Percentiles rank a stretch among this genome's conserved stretches.
phyloP scores from a whole-genome alignment of 2,113 vertebrate genomes.

The Orthonyx spaldingii region DNA sequence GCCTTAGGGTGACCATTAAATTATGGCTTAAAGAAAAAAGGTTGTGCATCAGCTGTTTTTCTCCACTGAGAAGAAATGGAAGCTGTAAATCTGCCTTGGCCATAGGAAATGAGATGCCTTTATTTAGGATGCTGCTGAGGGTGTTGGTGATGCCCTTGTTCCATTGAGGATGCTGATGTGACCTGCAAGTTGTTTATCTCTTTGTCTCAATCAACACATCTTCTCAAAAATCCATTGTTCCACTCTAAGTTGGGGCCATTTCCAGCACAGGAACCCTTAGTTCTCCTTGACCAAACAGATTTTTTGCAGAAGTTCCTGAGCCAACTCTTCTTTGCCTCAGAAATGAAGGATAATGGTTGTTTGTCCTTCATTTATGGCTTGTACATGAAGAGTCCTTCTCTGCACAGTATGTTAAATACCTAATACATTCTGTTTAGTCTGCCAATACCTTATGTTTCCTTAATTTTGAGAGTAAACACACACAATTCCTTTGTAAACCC shows the following conservation, averaged over 20 bases:
- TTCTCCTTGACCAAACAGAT: background rate
- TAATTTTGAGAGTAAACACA: background rate
- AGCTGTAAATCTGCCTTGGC: conserved; percentile 50
- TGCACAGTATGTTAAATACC: background rate
- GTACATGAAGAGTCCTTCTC: background rate
- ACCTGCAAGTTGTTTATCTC: background rate
- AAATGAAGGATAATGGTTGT: background rate
- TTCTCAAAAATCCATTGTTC: background rate
- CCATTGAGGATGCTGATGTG: background rate
- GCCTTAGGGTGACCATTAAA: conserved; percentile 39
- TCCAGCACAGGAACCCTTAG: background rate
- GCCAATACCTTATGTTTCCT: background rate
- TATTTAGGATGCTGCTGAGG: conserved; percentile 44
- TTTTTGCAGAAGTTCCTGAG: background rate
- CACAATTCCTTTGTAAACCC: background rate
- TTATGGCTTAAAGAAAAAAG: conserved; percentile 37
- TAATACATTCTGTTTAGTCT: background rate
- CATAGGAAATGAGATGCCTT: conserved; percentile 33
- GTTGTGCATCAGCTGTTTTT: conserved; percentile 50
- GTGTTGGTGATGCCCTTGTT: conserved; percentile 6
- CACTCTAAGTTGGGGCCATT: background rate
- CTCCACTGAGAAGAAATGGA: conserved; percentile 31
- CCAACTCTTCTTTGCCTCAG: background rate
- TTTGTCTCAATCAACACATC: background rate
- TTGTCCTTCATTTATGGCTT: background rate